phyloP scores from a whole-genome alignment of 2,888 invertebrate species.

The Oxyscelio sp. region DNA sequence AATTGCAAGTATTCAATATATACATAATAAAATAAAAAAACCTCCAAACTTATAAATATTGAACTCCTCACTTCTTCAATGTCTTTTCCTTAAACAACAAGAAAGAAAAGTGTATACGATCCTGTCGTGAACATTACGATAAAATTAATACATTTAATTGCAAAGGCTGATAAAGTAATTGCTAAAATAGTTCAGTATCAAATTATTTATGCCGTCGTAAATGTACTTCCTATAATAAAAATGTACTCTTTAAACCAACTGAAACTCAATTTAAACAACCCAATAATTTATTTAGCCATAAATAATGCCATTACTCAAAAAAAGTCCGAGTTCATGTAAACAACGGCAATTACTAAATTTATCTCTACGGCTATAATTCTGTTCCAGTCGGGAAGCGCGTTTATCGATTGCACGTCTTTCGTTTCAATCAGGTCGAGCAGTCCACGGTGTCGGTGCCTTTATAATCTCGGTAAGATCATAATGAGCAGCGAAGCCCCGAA shows the following conservation, averaged over 20 bases:
- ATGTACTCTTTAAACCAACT: background rate
- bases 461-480: constrained; percentile 44
- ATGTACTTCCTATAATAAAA: background rate
- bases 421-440: constrained; percentile 42
- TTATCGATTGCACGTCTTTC: constrained; percentile 65
- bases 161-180: no score
- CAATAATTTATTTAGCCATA: constrained; percentile 10
- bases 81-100: no score
- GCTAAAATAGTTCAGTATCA: background rate
- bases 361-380: constrained; percentile 37
- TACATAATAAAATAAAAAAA: no score
- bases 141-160: no score
- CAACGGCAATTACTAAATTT: constrained; percentile 50
- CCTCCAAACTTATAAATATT: no score
- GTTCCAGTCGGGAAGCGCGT: constrained; percentile 31
- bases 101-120: no score
- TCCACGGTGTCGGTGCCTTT: constrained; percentile 45
- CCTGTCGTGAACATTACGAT: no score
- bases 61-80: no score
- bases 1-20: no score
- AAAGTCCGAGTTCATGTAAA: constrained; percentile 26
- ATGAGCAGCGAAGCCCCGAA: constrained; percentile 31
- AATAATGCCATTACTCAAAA: constrained; percentile 39
- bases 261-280: background rate
- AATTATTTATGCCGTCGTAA: background rate